Percentiles rank a stretch among this genome's conserved stretches.
phyloP scores from a whole-genome alignment of 2,113 vertebrate genomes.

The Microtus montanus region DNA sequence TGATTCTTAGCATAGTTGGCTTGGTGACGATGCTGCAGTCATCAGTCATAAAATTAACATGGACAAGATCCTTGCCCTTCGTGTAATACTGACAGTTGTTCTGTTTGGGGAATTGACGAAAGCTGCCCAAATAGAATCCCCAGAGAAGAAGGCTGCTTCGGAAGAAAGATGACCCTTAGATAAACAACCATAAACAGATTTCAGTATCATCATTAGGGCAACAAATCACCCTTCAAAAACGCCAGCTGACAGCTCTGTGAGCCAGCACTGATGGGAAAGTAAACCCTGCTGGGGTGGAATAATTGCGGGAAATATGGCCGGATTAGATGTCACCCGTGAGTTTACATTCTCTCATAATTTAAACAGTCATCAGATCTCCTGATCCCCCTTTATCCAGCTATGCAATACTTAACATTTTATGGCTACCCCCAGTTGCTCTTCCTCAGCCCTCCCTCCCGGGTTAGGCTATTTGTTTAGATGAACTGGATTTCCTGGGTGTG shows the following conservation, averaged over 20 bases:
- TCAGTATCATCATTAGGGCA: slow-evolving; percentile 66
- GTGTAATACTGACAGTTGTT: slow-evolving; percentile 53
- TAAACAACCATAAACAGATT: slow-evolving; percentile 76
- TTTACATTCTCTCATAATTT: slow-evolving; percentile 64
- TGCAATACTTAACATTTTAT: slow-evolving; percentile 8
- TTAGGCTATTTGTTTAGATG: slow-evolving; percentile 49
- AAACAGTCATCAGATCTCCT: slow-evolving; percentile 48
- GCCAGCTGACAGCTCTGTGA: slow-evolving; percentile 73
- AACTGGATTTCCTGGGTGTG: slow-evolving; percentile 69
- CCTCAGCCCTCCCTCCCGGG: background rate
- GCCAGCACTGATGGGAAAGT: slow-evolving; percentile 70
- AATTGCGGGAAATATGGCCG: slow-evolving; percentile 58
- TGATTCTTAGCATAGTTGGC: slow-evolving; percentile 40
- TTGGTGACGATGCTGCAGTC: background rate
- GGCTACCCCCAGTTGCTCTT: background rate
- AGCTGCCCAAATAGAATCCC: slow-evolving; percentile 58
- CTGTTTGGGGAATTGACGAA: slow-evolving; percentile 40
- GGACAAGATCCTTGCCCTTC: slow-evolving; percentile 26
- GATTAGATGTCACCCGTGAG: slow-evolving; percentile 65
- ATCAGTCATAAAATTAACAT: slow-evolving; percentile 59
- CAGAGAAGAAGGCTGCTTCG: slow-evolving; percentile 51
- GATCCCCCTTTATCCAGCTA: slow-evolving; percentile 11
- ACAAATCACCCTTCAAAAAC: slow-evolving; percentile 74
- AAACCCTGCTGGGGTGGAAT: slow-evolving; percentile 57
- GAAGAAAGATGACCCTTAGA: slow-evolving; percentile 70